Evolutionary conservation across 2,888 invertebrate species (phyloP).

Genomic region (Perithous albicinctus): DNA sequence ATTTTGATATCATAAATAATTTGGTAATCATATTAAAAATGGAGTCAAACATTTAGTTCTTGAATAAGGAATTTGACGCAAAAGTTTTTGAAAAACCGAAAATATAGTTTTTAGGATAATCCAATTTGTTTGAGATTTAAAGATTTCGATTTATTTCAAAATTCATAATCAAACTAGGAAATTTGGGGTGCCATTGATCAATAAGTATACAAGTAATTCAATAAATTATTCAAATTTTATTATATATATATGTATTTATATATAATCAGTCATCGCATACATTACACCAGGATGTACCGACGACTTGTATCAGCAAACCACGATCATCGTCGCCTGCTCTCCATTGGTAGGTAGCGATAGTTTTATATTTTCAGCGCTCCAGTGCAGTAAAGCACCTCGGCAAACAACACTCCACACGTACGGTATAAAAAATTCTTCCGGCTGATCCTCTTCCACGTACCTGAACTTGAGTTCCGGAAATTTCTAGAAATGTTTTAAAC

Average conservation of each 20-base stretch:
- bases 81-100: too few relatives aligned
- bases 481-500: constrained; percentile 88
- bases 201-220: constrained; percentile 13
- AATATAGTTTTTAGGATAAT: too few relatives aligned
- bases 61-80: too few relatives aligned
- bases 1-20: too few relatives aligned
- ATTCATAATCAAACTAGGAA: too few relatives aligned
- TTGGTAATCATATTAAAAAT: too few relatives aligned
- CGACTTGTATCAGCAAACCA: constrained; percentile 82
- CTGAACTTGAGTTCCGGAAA: constrained; percentile 99
- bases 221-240: constrained; percentile 62
- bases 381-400: constrained; percentile 82
- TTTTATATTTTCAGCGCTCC: constrained; percentile 83
- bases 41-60: too few relatives aligned
- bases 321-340: constrained; percentile 81
- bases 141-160: too few relatives aligned
- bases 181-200: too few relatives aligned
- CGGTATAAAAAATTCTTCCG: constrained; percentile 99
- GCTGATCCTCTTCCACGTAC: constrained; percentile 99
- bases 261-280: constrained; percentile 65
- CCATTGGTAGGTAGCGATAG: constrained; percentile 80
- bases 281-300: constrained; percentile 68
- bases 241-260: constrained; percentile 39
- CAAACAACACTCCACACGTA: constrained; percentile 98
- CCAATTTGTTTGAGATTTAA: too few relatives aligned